Conservation (phyloP, 2,797 vertebrate species). For the Lagocephalus sceleratus region DNA sequence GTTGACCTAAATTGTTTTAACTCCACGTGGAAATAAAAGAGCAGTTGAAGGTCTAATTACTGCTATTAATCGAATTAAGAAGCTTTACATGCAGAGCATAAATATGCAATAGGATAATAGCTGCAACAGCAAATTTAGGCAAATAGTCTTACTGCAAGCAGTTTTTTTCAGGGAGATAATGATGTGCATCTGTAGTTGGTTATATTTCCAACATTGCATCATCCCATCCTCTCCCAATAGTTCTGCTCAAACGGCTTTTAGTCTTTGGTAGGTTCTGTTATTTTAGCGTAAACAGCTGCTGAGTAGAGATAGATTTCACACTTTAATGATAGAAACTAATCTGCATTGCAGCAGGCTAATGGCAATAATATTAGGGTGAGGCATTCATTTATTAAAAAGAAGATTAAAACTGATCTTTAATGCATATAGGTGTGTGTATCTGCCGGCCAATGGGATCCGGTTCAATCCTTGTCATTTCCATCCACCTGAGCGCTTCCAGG, state of each 20-base stretch:
- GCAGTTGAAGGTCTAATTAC: conserved; percentile 65
- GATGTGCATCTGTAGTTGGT: conserved; percentile 8
- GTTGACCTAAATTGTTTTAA: conserved; percentile 79
- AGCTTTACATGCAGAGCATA: conserved; percentile 54
- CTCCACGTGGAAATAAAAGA: conserved; percentile 64
- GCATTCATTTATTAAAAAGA: not conserved
- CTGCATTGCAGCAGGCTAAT: not conserved
- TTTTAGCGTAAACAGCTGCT: not conserved
- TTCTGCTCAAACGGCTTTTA: conserved; percentile 19
- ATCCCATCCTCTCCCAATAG: conserved; percentile 12
- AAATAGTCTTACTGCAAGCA: conserved; percentile 15
- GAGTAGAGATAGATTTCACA: not conserved
- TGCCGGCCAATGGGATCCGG: not conserved
- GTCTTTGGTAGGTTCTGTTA: conserved; percentile 12
- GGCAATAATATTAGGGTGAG: not conserved
- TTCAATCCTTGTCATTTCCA: not conserved
- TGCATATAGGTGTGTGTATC: not conserved
- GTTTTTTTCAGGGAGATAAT: conserved; percentile 11
- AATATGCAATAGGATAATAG: conserved; percentile 52
- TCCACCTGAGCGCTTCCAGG: too few relatives aligned
- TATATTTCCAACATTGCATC: conserved; percentile 14
- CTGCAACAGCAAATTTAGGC: conserved; percentile 27
- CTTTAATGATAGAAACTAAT: conserved; percentile 8
- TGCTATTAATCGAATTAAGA: conserved; percentile 75
- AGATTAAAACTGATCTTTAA: not conserved